A percentile compares a stretch with the other conserved stretches of the same genome.
phyloP scores from a whole-genome alignment of 2,113 vertebrate genomes.

The Sapajus apella region DNA sequence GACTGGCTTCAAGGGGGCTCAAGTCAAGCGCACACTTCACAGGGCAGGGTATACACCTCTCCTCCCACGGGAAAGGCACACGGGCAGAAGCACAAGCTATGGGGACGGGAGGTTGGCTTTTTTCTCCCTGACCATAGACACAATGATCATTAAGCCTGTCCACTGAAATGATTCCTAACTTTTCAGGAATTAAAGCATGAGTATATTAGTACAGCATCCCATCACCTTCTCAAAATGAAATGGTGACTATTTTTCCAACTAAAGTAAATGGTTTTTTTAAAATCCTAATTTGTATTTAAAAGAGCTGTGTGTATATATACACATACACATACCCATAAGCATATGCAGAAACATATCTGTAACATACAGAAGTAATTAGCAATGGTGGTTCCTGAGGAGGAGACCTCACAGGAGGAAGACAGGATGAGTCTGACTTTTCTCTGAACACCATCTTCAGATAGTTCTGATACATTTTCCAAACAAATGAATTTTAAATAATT shows the following conservation, averaged over 20 bases:
- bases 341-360: neutral
- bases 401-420: neutral
- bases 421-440: neutral
- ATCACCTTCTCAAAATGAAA: neutral
- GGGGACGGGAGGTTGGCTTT: rapidly evolving
- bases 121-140: neutral
- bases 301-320: neutral
- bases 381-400: neutral
- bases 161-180: neutral
- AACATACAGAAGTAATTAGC: neutral
- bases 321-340: neutral
- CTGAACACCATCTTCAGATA: rapidly evolving
- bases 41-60: too few relatives aligned
- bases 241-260: neutral
- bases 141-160: neutral
- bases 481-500: neutral
- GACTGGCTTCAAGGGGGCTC: rapidly evolving
- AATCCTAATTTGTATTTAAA: neutral
- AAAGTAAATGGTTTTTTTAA: neutral
- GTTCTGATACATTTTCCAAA: neutral
- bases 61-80: neutral
- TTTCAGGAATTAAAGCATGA: neutral
- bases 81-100: rapidly evolving
- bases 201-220: neutral
- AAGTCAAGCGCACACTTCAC: neutral